Conservation (phyloP, 2,888 invertebrate species). For the Melinaea marsaeus region DNA sequence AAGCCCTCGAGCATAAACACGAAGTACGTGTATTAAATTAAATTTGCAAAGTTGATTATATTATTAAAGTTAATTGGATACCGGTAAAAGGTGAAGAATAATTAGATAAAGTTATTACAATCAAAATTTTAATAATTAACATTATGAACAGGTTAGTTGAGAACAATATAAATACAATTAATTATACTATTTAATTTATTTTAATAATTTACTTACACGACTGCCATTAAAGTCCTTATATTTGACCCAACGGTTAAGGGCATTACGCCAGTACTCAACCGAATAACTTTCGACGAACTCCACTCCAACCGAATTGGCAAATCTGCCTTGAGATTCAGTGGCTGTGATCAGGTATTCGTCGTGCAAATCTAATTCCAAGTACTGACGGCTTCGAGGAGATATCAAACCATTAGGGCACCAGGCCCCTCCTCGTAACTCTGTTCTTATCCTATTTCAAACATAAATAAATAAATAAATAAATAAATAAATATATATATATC, state of each 20-base stretch:
- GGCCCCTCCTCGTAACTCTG: constrained; percentile 92
- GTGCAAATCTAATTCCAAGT: constrained; percentile 87
- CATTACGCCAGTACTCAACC: constrained; percentile 87
- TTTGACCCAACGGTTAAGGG: constrained; percentile 84
- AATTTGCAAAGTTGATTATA: constrained; percentile 27
- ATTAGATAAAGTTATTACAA: too few species aligned
- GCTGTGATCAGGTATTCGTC: constrained; percentile 87
- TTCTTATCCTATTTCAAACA: constrained; percentile 81
- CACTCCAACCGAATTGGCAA: constrained; percentile 93
- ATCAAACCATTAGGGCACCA: constrained; percentile 94
- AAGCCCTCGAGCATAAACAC: not conserved
- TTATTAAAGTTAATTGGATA: not conserved
- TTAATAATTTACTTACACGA: constrained; percentile 76
- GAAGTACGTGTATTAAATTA: constrained; percentile 21
- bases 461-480: constrained; percentile 1
- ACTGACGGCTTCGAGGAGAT: constrained; percentile 86
- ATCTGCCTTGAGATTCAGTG: constrained; percentile 93
- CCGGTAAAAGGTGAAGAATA: too few species aligned
- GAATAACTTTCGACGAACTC: constrained; percentile 91
- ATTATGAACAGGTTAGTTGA: too few species aligned
- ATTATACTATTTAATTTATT: not conserved
- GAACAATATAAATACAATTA: constrained; percentile 15
- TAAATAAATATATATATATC: not conserved
- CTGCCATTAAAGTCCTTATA: constrained; percentile 88
- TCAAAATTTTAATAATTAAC: too few species aligned